Evolutionary conservation across 2,113 vertebrate species (phyloP).

Genomic region (Lepus europaeus): DNA sequence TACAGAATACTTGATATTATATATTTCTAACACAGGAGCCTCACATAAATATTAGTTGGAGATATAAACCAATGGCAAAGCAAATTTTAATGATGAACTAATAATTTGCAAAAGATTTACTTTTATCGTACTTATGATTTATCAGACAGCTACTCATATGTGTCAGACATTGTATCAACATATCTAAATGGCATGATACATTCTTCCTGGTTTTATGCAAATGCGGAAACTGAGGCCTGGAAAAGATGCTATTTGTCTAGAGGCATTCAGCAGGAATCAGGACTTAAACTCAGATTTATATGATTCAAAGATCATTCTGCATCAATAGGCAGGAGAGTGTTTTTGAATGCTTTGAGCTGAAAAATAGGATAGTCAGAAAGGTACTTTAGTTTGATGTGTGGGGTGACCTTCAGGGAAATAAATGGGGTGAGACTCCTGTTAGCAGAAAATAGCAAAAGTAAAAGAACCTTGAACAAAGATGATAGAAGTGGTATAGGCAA

Average conservation of each 20-base stretch:
- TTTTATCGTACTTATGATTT: neutral
- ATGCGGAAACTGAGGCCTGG: neutral
- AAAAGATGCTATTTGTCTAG: neutral
- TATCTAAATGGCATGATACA: neutral
- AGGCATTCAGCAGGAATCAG: neutral
- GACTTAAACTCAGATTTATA: neutral
- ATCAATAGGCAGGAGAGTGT: neutral
- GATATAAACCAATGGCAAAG: neutral
- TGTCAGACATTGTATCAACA: neutral
- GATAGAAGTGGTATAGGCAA: neutral
- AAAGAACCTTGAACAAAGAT: neutral
- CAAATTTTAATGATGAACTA: neutral
- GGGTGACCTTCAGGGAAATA: neutral
- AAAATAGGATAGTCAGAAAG: neutral
- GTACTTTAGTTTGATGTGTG: neutral
- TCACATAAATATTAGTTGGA: neutral
- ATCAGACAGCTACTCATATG: neutral
- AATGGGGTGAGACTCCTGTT: neutral
- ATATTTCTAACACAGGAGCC: neutral
- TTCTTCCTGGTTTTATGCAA: neutral
- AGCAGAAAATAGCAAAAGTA: neutral
- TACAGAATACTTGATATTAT: neutral
- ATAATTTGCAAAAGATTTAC: neutral
- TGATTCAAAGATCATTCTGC: neutral
- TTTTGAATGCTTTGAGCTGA: neutral